phyloP scores from a whole-genome alignment of 2,113 vertebrate genomes.

The Laticauda colubrina region DNA sequence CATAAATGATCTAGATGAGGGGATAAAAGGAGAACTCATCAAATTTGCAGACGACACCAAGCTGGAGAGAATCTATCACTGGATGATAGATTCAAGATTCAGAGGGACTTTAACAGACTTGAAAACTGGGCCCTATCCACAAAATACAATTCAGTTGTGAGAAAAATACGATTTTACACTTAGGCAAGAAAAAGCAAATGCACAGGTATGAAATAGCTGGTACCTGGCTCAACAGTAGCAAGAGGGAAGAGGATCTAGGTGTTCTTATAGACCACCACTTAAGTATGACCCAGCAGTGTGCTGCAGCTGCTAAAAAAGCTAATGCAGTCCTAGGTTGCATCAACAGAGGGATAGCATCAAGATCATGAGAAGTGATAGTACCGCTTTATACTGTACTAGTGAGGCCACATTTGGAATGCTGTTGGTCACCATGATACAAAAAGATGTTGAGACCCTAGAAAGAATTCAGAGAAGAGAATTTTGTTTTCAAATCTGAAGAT shows the following conservation, averaged over 20 bases:
- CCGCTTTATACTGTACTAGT: not conserved
- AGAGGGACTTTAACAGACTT: not conserved
- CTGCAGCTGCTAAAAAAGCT: not conserved
- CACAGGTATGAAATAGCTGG: not conserved
- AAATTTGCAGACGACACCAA: not conserved
- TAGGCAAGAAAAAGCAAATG: not conserved
- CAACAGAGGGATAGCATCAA: not conserved
- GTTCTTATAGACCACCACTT: not conserved
- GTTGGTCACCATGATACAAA: not conserved
- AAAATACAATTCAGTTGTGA: not conserved
- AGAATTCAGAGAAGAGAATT: not conserved
- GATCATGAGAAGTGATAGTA: not conserved
- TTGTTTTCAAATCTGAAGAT: not conserved
- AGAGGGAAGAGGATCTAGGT: not conserved
- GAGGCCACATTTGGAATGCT: not conserved
- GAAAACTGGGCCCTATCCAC: not conserved
- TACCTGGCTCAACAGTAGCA: not conserved
- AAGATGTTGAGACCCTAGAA: not conserved
- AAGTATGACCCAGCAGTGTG: not conserved
- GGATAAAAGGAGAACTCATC: not conserved
- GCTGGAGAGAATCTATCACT: not conserved
- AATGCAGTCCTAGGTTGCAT: not conserved
- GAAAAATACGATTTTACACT: not conserved
- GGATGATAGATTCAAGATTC: not conserved
- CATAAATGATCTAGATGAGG: not conserved